A percentile compares a stretch with the other conserved stretches of the same genome.
phyloP scores from a whole-genome alignment of 2,797 vertebrate genomes.

The Hyperoplus lanceolatus region DNA sequence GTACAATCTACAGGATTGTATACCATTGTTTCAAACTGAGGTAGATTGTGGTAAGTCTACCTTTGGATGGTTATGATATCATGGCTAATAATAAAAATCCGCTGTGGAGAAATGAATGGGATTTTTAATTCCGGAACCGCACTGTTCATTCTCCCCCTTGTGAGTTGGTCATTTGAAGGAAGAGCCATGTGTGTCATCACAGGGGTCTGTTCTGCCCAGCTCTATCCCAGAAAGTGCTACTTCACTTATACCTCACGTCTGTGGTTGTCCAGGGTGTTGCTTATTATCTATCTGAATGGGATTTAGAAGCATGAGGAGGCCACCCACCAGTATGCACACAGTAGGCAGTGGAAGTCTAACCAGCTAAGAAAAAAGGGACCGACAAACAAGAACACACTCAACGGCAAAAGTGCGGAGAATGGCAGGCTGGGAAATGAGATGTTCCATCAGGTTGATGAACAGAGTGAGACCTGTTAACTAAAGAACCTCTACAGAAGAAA shows the following conservation, averaged over 20 bases:
- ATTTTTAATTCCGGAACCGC: no score
- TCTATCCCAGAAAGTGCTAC: constrained; percentile 32
- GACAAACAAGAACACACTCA: constrained; percentile 43
- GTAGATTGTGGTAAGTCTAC: no score
- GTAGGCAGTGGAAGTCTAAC: constrained; percentile 39
- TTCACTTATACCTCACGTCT: constrained; percentile 34
- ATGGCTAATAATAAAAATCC: no score
- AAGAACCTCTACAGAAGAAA: neutral
- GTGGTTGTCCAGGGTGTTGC: constrained; percentile 48
- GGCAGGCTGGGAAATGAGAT: constrained; percentile 24
- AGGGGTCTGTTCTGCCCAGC: constrained; percentile 30
- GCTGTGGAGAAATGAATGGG: no score
- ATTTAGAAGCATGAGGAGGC: constrained; percentile 53
- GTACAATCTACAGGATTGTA: no score
- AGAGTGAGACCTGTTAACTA: neutral
- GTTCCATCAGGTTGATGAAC: constrained; percentile 22
- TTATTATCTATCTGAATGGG: constrained; percentile 71
- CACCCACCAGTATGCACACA: constrained; percentile 50
- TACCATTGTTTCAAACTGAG: no score
- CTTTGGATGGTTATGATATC: no score
- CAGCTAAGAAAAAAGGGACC: constrained; percentile 18
- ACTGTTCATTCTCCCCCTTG: no score
- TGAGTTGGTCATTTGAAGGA: neutral
- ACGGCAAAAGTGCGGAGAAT: constrained; percentile 29
- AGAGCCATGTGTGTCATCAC: constrained; percentile 3